These are phyloP conservation scores for Lordiphosa stackelbergi DNA, from an alignment of 1,140 invertebrate species.

Conservation along the genomic window DNA sequence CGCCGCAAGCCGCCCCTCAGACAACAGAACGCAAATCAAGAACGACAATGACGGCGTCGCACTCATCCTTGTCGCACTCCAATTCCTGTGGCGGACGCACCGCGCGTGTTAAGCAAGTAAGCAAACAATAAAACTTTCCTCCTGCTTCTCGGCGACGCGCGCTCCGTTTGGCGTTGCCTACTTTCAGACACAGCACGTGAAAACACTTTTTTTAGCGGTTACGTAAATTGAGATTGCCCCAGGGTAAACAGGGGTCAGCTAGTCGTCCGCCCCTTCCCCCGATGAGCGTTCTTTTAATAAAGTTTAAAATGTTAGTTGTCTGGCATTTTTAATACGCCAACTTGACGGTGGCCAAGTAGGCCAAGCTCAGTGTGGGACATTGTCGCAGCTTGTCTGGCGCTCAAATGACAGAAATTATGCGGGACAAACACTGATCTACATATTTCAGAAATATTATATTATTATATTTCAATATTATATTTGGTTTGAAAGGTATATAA, in stretches of 20 bases:
- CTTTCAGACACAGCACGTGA: constrained; percentile 32
- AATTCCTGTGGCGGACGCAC: constrained; percentile 22
- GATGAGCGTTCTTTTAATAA: constrained; percentile 42
- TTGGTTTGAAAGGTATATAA: too few species aligned
- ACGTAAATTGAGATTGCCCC: constrained; percentile 63
- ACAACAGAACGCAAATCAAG: constrained; percentile 60
- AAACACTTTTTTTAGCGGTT: constrained; percentile 46
- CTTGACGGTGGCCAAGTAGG: constrained; percentile 7
- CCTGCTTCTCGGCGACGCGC: background rate
- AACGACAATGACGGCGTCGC: constrained; percentile 55
- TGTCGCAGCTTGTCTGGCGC: constrained; percentile 17
- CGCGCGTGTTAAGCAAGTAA: constrained; percentile 65
- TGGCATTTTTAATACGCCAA: constrained; percentile 51
- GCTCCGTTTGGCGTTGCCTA: constrained; percentile 21
- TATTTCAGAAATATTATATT: background rate
- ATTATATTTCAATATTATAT: too few species aligned
- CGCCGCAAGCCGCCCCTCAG: constrained; percentile 11
- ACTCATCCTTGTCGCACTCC: constrained; percentile 33
- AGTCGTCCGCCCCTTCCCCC: background rate
- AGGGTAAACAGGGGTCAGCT: background rate
- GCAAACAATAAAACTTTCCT: constrained; percentile 67
- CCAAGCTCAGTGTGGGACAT: background rate
- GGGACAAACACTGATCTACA: background rate
- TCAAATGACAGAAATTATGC: constrained; percentile 31
- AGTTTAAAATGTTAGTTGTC: constrained; percentile 46